Evolutionary conservation across 2,113 vertebrate genomes (phyloP).

Genomic region (Dipodomys stephensi): DNA sequence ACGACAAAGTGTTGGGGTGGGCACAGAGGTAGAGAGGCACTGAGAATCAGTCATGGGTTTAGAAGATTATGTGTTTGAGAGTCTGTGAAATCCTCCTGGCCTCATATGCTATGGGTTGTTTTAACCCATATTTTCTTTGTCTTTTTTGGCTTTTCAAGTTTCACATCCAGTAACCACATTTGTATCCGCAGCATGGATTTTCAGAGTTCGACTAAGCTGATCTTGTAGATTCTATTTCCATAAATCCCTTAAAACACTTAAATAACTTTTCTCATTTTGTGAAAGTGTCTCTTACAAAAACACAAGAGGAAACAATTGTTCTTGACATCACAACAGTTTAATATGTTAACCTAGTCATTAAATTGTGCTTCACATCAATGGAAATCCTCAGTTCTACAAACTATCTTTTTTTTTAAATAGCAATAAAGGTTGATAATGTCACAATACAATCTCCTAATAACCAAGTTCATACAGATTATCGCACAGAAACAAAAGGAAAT

Average conservation of each 20-base stretch:
- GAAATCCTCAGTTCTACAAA: slow-evolving; percentile 87
- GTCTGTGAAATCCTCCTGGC: slow-evolving; percentile 37
- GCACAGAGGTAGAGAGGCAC: neutral
- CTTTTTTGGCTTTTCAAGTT: slow-evolving; percentile 56
- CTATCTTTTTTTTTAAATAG: slow-evolving; percentile 85
- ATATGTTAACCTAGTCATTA: slow-evolving; percentile 88
- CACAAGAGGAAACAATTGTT: slow-evolving; percentile 83
- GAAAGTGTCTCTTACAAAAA: slow-evolving; percentile 83
- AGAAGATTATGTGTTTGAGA: slow-evolving; percentile 53
- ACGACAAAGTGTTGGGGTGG: neutral
- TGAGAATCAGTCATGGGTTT: neutral
- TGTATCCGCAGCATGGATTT: slow-evolving; percentile 80
- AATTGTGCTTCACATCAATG: slow-evolving; percentile 89
- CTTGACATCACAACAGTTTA: slow-evolving; percentile 88
- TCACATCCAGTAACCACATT: slow-evolving; percentile 59
- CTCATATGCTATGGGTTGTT: slow-evolving; percentile 50
- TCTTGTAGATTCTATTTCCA: slow-evolving; percentile 78
- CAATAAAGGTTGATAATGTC: slow-evolving; percentile 86
- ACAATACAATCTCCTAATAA: slow-evolving; percentile 87
- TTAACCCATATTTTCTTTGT: slow-evolving; percentile 60
- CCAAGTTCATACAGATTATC: slow-evolving; percentile 87
- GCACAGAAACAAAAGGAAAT: slow-evolving; percentile 86
- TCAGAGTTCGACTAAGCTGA: slow-evolving; percentile 79
- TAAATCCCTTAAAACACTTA: slow-evolving; percentile 81
- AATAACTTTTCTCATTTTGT: slow-evolving; percentile 77